phyloP scores from a whole-genome alignment of 1,140 invertebrate species.

The Rhagoletis zephyria region DNA sequence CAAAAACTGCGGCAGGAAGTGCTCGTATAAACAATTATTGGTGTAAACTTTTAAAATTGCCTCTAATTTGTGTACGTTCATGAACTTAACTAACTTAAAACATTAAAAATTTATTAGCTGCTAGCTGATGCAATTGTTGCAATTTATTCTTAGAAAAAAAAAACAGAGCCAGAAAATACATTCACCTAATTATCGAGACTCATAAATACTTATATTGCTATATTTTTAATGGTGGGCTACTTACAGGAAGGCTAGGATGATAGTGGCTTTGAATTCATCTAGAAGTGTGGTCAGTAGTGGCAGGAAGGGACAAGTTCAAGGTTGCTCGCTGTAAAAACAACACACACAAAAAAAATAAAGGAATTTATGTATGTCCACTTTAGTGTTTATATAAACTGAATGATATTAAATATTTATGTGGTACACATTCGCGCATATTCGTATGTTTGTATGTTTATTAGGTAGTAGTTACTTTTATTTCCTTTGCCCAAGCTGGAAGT shows the following conservation, averaged over 20 bases:
- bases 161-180: not conserved
- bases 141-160: not conserved
- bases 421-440: not conserved
- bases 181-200: not conserved
- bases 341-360: not conserved
- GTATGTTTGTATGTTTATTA: no score
- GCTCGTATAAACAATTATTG: not conserved
- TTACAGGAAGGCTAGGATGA: no score
- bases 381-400: not conserved
- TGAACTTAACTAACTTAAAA: not conserved
- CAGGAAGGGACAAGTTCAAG: constrained; percentile 8
- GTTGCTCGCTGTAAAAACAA: not conserved
- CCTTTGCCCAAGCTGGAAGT: constrained; percentile 43
- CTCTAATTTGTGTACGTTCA: not conserved
- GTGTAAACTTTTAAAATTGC: not conserved
- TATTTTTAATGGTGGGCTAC: no score
- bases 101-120: no score
- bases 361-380: not conserved
- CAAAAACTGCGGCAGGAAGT: not conserved
- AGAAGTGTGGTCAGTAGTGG: no score
- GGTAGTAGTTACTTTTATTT: constrained; percentile 44
- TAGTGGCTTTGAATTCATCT: no score
- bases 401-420: not conserved
- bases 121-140: not conserved
- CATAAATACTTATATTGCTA: not conserved